phyloP scores from a whole-genome alignment of 2,888 invertebrate species.

The Kuschelorhynchus macadamiae region DNA sequence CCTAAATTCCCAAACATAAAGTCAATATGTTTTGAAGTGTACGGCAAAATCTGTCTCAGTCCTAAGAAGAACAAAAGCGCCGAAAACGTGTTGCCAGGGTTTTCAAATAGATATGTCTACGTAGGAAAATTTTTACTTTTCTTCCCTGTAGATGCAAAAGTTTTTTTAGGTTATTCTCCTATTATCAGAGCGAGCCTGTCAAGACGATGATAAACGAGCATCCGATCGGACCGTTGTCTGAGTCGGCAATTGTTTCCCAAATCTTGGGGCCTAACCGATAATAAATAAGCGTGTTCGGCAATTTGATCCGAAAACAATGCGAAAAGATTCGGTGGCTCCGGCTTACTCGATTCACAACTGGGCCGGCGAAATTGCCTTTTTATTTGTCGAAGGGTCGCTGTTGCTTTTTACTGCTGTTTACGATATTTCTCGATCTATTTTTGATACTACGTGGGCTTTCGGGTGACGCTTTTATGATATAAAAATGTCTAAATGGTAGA shows the following conservation, averaged over 20 bases:
- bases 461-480: slow-evolving; percentile 1
- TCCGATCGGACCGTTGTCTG: not conserved
- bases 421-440: slow-evolving; percentile 1
- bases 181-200: no score
- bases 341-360: not conserved
- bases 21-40: no score
- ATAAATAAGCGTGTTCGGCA: slow-evolving; percentile 51
- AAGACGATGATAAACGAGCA: no score
- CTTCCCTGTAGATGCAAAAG: no score
- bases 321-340: slow-evolving; percentile 30
- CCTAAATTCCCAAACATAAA: no score
- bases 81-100: no score
- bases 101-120: no score
- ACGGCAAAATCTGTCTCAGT: no score
- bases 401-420: slow-evolving; percentile 3
- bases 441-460: slow-evolving; percentile 1
- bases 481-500: no score
- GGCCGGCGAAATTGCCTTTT: slow-evolving; percentile 5
- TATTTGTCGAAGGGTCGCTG: slow-evolving; percentile 5
- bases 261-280: slow-evolving; percentile 55
- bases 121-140: no score
- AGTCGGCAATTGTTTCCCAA: slow-evolving; percentile 50
- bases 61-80: no score
- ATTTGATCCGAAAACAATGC: slow-evolving; percentile 42
- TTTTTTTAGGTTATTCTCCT: no score